Evolutionary conservation across 1,140 invertebrate genomes (phyloP).

Genomic region (Drosophila asahinai): DNA sequence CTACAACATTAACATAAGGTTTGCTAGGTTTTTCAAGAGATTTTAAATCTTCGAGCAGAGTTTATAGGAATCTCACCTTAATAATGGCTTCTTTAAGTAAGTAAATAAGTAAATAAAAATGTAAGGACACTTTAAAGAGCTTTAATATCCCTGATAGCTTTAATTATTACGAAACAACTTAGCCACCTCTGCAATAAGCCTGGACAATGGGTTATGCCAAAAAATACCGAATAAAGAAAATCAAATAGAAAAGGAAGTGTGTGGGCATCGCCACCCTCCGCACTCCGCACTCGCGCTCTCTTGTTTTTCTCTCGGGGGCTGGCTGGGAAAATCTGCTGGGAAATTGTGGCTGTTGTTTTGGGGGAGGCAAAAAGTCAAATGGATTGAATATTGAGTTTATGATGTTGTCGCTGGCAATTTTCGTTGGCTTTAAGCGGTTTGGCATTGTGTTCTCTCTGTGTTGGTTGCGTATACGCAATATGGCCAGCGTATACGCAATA

Average conservation of each 20-base stretch:
- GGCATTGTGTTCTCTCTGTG: constrained; percentile 54
- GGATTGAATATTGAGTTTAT: constrained; percentile 84
- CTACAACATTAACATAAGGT: no score
- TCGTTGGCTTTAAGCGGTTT: constrained; percentile 82
- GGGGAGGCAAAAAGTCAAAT: constrained; percentile 75
- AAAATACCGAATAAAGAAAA: constrained; percentile 28
- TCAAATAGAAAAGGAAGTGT: constrained; percentile 38
- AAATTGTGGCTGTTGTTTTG: constrained; percentile 12
- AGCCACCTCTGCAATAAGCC: background rate
- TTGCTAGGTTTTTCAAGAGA: no score
- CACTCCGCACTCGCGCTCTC: background rate
- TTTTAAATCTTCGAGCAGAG: no score
- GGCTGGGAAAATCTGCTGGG: constrained; percentile 3
- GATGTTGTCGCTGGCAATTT: constrained; percentile 83
- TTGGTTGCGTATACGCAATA: constrained; percentile 68
- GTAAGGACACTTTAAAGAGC: background rate
- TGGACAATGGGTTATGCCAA: constrained; percentile 4
- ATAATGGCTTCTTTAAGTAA: no score
- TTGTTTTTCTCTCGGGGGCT: constrained; percentile 1
- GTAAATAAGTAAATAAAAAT: background rate
- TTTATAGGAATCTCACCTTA: no score
- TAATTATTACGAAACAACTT: background rate
- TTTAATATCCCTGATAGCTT: background rate
- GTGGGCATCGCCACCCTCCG: constrained; percentile 9
- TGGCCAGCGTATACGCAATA: constrained; percentile 56